Evolutionary conservation across 2,888 invertebrate genomes (phyloP), one percentile per base, ranked within the genome.

Genomic region (Xylota sylvarum): DNA sequence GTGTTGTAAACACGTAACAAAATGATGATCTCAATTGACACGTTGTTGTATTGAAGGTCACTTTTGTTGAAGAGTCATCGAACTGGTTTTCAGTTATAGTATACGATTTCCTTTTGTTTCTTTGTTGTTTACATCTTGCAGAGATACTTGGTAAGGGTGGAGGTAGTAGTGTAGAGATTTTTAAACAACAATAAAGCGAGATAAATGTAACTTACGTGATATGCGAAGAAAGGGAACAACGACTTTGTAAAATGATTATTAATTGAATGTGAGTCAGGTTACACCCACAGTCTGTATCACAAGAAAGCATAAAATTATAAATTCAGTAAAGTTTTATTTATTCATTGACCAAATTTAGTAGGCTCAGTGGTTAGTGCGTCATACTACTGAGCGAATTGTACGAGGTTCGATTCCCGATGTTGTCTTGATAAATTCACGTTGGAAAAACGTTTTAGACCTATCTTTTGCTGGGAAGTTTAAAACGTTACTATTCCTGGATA

Each of bases 21-120:
- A 62, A 6, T 32, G 43, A 74, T 74, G 55, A 65, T 55, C 74
- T 56, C 64, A 74, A 55, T 55, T 64, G 74, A 55, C 32, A 65
- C 27, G 27, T 27, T 74, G 46, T 65, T 43, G n/a, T 46, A 19
- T 4, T 65, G 64, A 74, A 74, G 74, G 64, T 48, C 74, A 35
- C 43, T 55, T 30, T n/a, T 9, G 12, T 32, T 56, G 19, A 74
- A 9, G 52, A 64, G 23, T 9, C 55, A 56, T 55, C 35, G 46
- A 64, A 74, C 64, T 55, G 32, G 74, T 52, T 40, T 27, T 17
- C 17, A 32, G 35, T 10, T 32, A 55, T 17, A 4, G 6, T 5
- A 35, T 50, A 12, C 23, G 50, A 50, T 50, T 50, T 50, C 12
- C 50, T 10, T 50, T 23, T 23, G 50, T 23, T 50, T 23, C 50